Base-by-base conservation (phyloP, 2,888 invertebrate species). In the Lycaena phlaeas region DNA sequence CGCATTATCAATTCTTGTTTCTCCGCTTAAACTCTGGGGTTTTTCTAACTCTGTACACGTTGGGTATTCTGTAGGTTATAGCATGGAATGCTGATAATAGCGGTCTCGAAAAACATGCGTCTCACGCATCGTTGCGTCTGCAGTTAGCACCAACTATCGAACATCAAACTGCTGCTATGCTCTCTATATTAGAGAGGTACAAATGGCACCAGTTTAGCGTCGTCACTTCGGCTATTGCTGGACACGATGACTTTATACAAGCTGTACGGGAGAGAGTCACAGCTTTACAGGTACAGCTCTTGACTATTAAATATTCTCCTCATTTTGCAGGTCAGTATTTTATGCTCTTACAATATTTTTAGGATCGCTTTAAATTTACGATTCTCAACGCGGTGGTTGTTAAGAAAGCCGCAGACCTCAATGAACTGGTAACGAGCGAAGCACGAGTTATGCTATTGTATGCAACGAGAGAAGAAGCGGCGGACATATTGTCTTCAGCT, bases 71-170 rank as follows among this genome's bases (percentile, higher is more conserved):
- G 36, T 56, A 82, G 57, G 96, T 97, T 39, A 95, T 97, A 56
- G 95, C 96, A 5, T 98, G 97, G 97, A 97, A 97, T 77, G 96
- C 97, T 5, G 97, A 98, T 75, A 97, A 97, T 77, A 95, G 97
- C 27, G 97, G 96, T 27, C 87, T 96, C 44, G 89, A 89, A 60
- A 84, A 89, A 49, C 76, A 91, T 50, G 94, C 94, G 27, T 94
- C 95, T 15, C 94, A 95, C 73, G 94, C 94, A 38, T 94, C 94
- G 44, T 86, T 97, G 58, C 94, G 95, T 62, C 87, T 96, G 51
- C 98, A 98, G 78, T 87, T 98, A 71, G 98, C 98, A 41, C 98
- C 98, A 48, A 96, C 97, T 41, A 90, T 98, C 57, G 95, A 96
- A 75, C 98, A 98, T 71, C 98, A 97, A 81, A 96, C 96, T 27